Evolutionary conservation across 1,140 invertebrate genomes (phyloP).

Genomic region (Zophobas morio): DNA sequence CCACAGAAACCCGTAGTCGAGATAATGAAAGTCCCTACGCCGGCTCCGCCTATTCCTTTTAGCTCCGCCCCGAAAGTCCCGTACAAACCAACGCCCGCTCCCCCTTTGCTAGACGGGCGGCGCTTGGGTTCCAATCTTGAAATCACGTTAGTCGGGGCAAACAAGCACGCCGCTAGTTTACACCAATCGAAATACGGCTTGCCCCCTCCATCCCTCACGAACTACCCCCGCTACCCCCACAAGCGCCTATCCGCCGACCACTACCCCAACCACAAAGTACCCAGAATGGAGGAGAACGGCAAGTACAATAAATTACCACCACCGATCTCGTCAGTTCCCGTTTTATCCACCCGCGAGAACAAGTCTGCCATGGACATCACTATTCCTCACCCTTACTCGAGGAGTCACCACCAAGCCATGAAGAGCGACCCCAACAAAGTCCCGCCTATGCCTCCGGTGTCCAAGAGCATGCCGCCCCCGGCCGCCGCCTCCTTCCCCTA

Average conservation of each 20-base stretch:
- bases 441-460: background rate
- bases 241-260: background rate
- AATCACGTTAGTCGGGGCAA: conserved; percentile 71
- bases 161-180: conserved; percentile 54
- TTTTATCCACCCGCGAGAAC: conserved; percentile 32
- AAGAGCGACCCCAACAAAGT: conserved; percentile 36
- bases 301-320: conserved; percentile 51
- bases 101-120: conserved; percentile 61
- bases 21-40: conserved; percentile 52
- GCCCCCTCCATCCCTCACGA: conserved; percentile 38
- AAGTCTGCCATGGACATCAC: conserved; percentile 27
- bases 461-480: conserved; percentile 37
- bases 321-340: background rate
- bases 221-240: conserved; percentile 35
- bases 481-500: conserved; percentile 46
- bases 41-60: conserved; percentile 62
- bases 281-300: conserved; percentile 51
- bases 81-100: conserved; percentile 52
- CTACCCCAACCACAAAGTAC: conserved; percentile 40
- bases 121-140: conserved; percentile 73
- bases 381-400: conserved; percentile 35
- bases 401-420: conserved; percentile 37
- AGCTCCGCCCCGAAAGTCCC: conserved; percentile 54
- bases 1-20: conserved; percentile 68
- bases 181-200: conserved; percentile 26